Percentiles rank a stretch among this genome's conserved stretches.
phyloP scores from a whole-genome alignment of 2,113 vertebrate species.

The Bufo bufo region DNA sequence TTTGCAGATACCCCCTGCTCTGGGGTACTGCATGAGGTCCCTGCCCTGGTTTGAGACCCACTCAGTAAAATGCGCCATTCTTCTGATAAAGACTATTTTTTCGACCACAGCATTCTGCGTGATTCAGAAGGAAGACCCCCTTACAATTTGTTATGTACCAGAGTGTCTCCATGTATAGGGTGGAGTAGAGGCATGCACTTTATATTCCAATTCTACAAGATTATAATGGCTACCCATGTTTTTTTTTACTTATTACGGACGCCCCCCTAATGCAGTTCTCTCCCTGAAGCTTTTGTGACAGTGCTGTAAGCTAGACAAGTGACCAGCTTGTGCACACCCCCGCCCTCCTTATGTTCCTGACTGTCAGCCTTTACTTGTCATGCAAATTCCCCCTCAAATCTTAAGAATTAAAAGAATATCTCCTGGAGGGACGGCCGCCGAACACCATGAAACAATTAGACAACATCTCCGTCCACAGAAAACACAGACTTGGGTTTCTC shows the following conservation, averaged over 20 bases:
- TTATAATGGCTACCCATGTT: background rate
- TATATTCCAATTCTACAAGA: background rate
- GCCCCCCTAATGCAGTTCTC: background rate
- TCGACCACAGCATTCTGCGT: no score
- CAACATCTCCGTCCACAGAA: background rate
- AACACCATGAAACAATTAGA: conserved; percentile 14
- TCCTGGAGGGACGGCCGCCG: background rate
- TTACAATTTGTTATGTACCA: background rate
- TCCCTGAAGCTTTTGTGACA: background rate
- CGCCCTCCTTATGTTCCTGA: conserved; percentile 9
- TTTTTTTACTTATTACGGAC: background rate
- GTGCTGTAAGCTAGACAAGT: background rate
- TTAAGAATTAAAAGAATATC: background rate
- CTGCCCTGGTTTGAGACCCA: no score
- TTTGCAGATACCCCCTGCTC: no score
- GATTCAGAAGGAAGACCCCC: no score
- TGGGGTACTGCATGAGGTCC: no score
- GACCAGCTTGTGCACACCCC: background rate
- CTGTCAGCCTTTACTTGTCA: conserved; percentile 10
- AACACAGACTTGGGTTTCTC: background rate
- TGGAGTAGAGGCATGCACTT: background rate
- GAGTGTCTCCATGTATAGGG: background rate
- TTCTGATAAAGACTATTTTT: no score
- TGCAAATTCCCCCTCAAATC: conserved; percentile 6
- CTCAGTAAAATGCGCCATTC: no score